Evolutionary conservation across 1,140 invertebrate species (phyloP).

Genomic region (Drosophila pseudoobscura): DNA sequence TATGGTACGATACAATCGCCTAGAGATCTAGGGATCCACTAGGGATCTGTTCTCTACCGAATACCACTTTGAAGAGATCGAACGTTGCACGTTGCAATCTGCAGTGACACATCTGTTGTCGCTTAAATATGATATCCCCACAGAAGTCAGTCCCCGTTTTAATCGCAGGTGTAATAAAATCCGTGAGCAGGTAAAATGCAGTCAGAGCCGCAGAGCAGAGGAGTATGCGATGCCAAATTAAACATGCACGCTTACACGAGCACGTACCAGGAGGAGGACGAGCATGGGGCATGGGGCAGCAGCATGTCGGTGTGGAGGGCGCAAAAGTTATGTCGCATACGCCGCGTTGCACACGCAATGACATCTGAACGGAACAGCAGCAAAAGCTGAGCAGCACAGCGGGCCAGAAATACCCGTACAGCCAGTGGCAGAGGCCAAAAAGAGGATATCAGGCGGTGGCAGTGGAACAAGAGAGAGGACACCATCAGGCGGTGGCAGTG

Average conservation of each 20-base stretch:
- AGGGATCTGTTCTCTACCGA: too few relatives aligned
- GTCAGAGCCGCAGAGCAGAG: conserved; percentile 34
- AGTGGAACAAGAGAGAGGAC: neutral
- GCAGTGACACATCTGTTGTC: neutral
- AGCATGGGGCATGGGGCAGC: conserved; percentile 3
- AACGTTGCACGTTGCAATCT: too few relatives aligned
- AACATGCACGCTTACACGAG: conserved; percentile 73
- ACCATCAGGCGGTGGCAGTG: too few relatives aligned
- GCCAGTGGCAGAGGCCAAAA: neutral
- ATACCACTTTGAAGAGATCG: too few relatives aligned
- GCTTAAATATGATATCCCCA: conserved; percentile 13
- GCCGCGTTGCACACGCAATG: conserved; percentile 61
- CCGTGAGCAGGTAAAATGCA: conserved; percentile 24
- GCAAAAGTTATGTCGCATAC: conserved; percentile 62
- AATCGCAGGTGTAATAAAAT: conserved; percentile 40
- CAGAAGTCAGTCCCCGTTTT: conserved; percentile 9
- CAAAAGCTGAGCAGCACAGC: conserved; percentile 12
- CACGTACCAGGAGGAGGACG: conserved; percentile 35
- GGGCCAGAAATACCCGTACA: neutral
- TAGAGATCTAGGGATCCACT: too few relatives aligned
- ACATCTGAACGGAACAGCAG: conserved; percentile 50
- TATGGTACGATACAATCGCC: too few relatives aligned
- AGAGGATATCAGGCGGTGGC: too few relatives aligned
- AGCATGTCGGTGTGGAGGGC: neutral
- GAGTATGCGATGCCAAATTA: conserved; percentile 73